phyloP scores from a whole-genome alignment of 2,797 vertebrate genomes.

The Squalus acanthias region DNA sequence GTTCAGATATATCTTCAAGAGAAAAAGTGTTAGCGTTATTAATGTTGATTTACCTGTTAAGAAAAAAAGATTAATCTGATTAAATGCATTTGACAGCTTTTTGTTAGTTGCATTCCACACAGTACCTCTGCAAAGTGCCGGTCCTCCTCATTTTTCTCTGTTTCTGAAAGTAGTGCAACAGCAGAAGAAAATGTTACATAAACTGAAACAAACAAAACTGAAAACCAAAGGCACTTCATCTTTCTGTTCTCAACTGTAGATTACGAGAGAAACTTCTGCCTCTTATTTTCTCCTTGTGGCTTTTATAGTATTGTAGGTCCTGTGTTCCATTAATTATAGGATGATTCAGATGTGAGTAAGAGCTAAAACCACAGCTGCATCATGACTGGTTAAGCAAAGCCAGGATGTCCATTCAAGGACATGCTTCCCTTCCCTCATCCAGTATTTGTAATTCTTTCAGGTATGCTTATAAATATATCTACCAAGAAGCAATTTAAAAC shows the following conservation, averaged over 20 bases:
- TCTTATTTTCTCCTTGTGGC: neutral
- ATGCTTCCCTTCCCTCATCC: neutral
- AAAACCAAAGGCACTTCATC: constrained; percentile 49
- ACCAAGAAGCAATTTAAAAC: neutral
- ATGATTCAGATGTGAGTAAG: constrained; percentile 25
- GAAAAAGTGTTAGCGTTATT: constrained; percentile 28
- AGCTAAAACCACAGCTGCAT: neutral
- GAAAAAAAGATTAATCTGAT: neutral
- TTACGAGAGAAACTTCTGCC: neutral
- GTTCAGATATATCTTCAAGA: constrained; percentile 71
- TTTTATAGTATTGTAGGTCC: neutral
- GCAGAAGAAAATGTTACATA: constrained; percentile 42
- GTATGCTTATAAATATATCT: neutral
- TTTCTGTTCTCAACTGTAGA: neutral
- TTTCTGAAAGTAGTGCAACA: constrained; percentile 42
- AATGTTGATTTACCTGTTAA: neutral
- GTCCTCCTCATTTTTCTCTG: constrained; percentile 42
- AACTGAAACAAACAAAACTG: constrained; percentile 35
- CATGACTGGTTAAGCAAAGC: neutral
- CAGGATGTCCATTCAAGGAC: constrained; percentile 29
- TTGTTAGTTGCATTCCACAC: neutral
- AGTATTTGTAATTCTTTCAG: neutral
- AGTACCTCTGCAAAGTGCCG: constrained; percentile 53
- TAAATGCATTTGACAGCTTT: neutral
- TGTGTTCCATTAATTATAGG: neutral